These are phyloP conservation scores for Sylvietta virens DNA, from an alignment of 2,113 vertebrate genomes.

Conservation along the genomic window DNA sequence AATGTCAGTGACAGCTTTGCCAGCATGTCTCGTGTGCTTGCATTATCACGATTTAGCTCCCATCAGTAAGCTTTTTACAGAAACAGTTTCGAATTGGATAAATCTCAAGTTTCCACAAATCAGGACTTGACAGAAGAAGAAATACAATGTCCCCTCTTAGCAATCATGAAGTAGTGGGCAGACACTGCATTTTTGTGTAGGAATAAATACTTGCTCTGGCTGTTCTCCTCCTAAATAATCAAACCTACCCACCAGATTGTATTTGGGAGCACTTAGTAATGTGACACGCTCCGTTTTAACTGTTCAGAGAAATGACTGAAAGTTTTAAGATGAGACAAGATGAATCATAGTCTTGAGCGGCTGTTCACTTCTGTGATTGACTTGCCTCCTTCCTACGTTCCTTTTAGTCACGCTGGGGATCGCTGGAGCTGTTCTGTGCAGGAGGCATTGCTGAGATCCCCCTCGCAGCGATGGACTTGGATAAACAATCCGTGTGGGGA, in stretches of 20 bases:
- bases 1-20: neutral
- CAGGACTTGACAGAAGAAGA: neutral
- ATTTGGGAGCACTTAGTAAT: conserved; percentile 14
- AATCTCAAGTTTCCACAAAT: neutral
- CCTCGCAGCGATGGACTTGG: conserved; percentile 72
- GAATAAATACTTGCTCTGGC: conserved; percentile 20
- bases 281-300: neutral
- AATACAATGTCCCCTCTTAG: neutral
- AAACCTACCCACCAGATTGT: conserved; percentile 30
- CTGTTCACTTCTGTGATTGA: conserved; percentile 36
- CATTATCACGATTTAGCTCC: neutral
- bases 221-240: conserved; percentile 34
- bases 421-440: neutral
- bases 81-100: neutral
- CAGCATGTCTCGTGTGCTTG: neutral
- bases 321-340: conserved; percentile 27
- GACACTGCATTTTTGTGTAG: neutral
- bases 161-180: conserved; percentile 16
- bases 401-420: conserved; percentile 29
- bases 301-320: conserved; percentile 1
- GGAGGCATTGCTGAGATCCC: neutral
- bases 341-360: conserved; percentile 6
- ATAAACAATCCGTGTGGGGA: conserved; percentile 76
- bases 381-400: neutral
- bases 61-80: neutral